Evolutionary conservation across 2,888 invertebrate genomes (phyloP).

Genomic region (Nephrotoma flavescens): DNA sequence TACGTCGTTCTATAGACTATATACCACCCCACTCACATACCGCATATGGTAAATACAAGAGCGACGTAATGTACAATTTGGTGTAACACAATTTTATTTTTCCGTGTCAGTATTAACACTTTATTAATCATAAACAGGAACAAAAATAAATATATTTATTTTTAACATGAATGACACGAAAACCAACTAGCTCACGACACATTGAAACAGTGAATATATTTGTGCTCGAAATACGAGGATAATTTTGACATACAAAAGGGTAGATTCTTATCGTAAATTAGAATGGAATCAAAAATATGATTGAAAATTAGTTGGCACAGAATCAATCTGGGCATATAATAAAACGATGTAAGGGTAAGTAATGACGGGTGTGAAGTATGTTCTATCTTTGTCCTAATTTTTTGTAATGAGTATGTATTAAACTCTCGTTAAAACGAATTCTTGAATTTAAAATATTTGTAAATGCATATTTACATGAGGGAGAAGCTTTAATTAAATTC

Average conservation of each 20-base stretch:
- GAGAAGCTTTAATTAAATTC: too few relatives aligned
- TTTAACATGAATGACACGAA: background rate
- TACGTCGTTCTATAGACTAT: background rate
- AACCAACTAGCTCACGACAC: background rate
- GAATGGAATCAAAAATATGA: too few relatives aligned
- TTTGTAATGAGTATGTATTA: too few relatives aligned
- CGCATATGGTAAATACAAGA: background rate
- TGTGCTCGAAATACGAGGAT: background rate
- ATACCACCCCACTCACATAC: background rate
- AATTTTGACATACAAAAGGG: background rate
- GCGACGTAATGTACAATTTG: background rate
- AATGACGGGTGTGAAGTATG: too few relatives aligned
- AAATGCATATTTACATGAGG: too few relatives aligned
- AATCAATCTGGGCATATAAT: too few relatives aligned
- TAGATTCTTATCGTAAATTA: background rate
- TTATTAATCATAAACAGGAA: background rate
- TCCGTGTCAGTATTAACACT: background rate
- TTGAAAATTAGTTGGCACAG: too few relatives aligned
- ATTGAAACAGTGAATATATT: background rate
- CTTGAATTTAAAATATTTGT: too few relatives aligned
- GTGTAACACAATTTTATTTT: background rate
- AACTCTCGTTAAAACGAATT: too few relatives aligned
- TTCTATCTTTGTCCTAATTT: too few relatives aligned
- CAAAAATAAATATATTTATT: background rate
- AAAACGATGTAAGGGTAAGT: too few relatives aligned